These are phyloP conservation scores for Clarias pachynema DNA, from an alignment of 2,797 vertebrate genomes.

Conservation along the genomic window DNA sequence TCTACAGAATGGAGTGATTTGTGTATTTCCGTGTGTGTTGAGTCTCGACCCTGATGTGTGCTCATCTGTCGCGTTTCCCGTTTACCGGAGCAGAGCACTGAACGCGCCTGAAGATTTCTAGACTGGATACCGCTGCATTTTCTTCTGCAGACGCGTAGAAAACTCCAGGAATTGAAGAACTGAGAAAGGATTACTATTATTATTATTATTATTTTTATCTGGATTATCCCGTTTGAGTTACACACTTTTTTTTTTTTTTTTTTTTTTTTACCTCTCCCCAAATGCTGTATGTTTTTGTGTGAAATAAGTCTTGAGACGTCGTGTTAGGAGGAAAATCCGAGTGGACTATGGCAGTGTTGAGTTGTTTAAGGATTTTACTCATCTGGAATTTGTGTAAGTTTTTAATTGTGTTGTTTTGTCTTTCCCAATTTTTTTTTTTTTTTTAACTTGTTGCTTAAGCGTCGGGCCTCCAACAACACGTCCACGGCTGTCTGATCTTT, in stretches of 20 bases:
- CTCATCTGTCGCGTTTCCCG: too few species aligned
- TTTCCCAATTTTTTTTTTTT: neutral
- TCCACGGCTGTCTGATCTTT: constrained; percentile 61
- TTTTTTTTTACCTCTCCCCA: too few species aligned
- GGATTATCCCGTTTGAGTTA: neutral
- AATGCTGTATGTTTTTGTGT: constrained; percentile 22
- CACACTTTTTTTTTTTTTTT: neutral
- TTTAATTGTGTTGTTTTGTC: neutral
- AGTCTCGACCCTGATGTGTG: neutral
- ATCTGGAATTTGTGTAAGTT: constrained; percentile 51
- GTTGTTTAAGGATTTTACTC: constrained; percentile 40
- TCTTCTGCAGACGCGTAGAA: neutral
- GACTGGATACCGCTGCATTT: neutral
- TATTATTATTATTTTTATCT: too few species aligned
- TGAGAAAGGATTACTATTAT: neutral
- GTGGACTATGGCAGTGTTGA: constrained; percentile 51
- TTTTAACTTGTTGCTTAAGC: constrained; percentile 25
- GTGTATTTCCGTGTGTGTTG: neutral
- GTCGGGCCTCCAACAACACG: constrained; percentile 55
- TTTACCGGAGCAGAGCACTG: neutral
- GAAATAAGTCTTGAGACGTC: constrained; percentile 11
- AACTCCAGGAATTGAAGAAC: neutral
- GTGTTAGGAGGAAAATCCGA: constrained; percentile 22
- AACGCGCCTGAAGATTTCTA: neutral
- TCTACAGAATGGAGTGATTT: neutral